phyloP scores from a whole-genome alignment of 2,113 vertebrate species.

The Lasiurus borealis region DNA sequence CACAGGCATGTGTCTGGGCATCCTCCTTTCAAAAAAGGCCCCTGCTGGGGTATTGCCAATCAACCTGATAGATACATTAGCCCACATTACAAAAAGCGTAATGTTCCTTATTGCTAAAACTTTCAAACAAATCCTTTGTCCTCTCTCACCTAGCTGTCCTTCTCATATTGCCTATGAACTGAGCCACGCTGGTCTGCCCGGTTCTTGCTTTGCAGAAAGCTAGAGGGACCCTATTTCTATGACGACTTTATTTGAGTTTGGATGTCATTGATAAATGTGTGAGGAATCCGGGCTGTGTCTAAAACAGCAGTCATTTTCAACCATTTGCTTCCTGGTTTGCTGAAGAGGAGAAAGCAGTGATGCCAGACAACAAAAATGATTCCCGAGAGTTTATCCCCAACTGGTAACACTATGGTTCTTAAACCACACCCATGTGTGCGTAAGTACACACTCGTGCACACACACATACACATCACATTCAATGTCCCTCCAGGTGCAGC shows the following conservation, averaged over 20 bases:
- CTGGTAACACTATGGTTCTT: background rate
- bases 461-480: background rate
- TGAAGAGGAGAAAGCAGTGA: background rate
- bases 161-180: background rate
- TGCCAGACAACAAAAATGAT: background rate
- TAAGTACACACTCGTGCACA: background rate
- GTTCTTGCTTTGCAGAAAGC: background rate
- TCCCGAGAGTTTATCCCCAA: background rate
- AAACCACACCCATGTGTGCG: background rate
- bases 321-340: background rate
- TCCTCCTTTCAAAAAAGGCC: background rate
- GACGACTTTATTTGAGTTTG: background rate
- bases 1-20: background rate
- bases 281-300: background rate
- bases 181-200: background rate
- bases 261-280: slow-evolving; percentile 8
- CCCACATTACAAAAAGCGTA: background rate
- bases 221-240: background rate
- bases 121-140: background rate
- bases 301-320: slow-evolving; percentile 14
- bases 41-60: background rate
- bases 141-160: background rate
- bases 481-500: background rate
- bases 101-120: background rate
- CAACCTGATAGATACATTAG: background rate